Percentiles rank a stretch among this genome's conserved stretches.
phyloP scores from a whole-genome alignment of 2,797 vertebrate genomes.

The Mallotus villosus region DNA sequence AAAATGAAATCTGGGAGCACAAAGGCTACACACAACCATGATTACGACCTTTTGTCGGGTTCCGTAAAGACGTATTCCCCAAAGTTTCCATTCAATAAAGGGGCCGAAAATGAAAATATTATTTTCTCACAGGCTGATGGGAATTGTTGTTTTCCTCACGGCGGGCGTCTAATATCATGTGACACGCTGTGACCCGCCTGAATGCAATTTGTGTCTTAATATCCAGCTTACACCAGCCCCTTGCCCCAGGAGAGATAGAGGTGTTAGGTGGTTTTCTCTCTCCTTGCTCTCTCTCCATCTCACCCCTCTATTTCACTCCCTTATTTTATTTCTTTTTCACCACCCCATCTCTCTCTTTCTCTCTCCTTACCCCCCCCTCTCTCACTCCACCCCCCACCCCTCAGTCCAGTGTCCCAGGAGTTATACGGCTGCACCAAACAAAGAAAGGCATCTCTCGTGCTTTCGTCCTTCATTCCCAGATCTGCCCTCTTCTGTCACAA shows the following conservation, averaged over 20 bases:
- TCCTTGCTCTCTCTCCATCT: conserved; percentile 4
- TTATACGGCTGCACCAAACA: conserved; percentile 66
- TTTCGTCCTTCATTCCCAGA: not conserved
- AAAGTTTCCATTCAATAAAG: conserved; percentile 99
- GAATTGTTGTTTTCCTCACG: conserved; percentile 97
- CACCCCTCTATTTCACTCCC: conserved; percentile 20
- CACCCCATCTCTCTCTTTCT: conserved; percentile 10
- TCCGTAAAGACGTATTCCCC: conserved; percentile 91
- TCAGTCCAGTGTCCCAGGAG: conserved; percentile 59
- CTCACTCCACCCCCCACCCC: not conserved
- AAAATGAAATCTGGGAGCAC: conserved; percentile 64
- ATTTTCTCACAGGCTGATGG: conserved; percentile 96
- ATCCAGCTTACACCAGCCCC: conserved; percentile 90
- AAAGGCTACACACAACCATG: conserved; percentile 68
- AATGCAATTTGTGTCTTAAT: conserved; percentile 99
- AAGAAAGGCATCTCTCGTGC: conserved; percentile 63
- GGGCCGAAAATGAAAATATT: conserved; percentile 98
- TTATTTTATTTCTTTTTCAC: not conserved
- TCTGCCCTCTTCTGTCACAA: conserved; percentile 55
- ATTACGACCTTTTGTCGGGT: conserved; percentile 85
- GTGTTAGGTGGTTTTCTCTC: conserved; percentile 68
- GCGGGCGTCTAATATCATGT: conserved; percentile 98
- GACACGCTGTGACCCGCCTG: conserved; percentile 93
- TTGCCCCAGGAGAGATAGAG: conserved; percentile 79
- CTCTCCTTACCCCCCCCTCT: not conserved